phyloP scores from a whole-genome alignment of 2,888 invertebrate genomes.

The Clanis bilineata region DNA sequence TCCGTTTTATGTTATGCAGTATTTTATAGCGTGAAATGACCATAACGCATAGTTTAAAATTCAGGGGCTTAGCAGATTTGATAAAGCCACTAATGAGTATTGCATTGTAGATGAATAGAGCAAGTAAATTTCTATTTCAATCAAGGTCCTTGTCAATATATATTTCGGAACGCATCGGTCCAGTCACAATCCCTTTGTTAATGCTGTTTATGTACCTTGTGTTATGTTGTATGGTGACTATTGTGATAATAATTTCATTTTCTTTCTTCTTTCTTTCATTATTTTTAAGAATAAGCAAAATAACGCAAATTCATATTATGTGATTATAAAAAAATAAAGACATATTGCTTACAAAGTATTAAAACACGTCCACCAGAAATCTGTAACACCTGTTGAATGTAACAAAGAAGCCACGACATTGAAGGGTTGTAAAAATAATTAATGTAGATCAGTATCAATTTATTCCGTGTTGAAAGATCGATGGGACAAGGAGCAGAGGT shows the following conservation, averaged over 20 bases:
- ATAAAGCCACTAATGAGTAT: not conserved
- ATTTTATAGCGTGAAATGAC: not conserved
- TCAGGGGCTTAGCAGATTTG: not conserved
- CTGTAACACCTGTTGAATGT: conserved; percentile 26
- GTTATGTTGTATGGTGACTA: too few species aligned
- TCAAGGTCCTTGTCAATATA: too few species aligned
- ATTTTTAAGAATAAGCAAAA: too few species aligned
- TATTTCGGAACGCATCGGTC: too few species aligned
- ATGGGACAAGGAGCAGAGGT: conserved; percentile 39
- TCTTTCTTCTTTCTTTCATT: too few species aligned
- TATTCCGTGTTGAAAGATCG: conserved; percentile 46
- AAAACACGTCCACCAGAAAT: not conserved
- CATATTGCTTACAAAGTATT: not conserved
- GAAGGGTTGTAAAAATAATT: conserved; percentile 45
- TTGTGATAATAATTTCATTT: too few species aligned
- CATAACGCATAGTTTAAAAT: not conserved
- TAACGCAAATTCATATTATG: too few species aligned
- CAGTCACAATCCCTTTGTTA: too few species aligned
- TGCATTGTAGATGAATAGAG: too few species aligned
- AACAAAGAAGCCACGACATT: conserved; percentile 38
- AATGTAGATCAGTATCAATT: conserved; percentile 49
- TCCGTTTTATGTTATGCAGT: not conserved
- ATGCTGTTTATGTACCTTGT: too few species aligned
- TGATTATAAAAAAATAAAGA: not conserved
- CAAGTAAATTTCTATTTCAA: too few species aligned